phyloP scores from a whole-genome alignment of 2,797 vertebrate species.

The Bovichtus diacanthus region DNA sequence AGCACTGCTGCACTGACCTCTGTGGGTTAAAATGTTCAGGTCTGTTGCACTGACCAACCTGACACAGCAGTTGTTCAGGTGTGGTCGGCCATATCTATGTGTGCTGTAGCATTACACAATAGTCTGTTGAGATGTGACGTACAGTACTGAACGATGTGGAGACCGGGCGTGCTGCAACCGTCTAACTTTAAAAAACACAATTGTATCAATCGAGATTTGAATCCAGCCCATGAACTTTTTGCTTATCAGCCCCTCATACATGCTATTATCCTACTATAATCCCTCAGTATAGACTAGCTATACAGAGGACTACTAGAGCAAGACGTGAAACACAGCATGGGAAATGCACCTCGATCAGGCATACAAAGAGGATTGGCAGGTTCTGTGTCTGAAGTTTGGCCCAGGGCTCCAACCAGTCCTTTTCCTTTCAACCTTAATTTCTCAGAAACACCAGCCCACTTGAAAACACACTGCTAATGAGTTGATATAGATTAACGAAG shows the following conservation, averaged over 20 bases:
- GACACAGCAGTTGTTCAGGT: neutral
- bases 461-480: slow-evolving; percentile 61
- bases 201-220: neutral
- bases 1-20: neutral
- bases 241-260: neutral
- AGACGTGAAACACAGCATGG: neutral
- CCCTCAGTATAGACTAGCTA: neutral
- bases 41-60: neutral
- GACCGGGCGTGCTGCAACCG: neutral
- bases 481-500: slow-evolving; percentile 57
- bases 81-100: neutral
- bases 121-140: neutral
- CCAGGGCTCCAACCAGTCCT: neutral
- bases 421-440: slow-evolving; percentile 30
- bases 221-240: neutral
- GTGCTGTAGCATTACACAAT: neutral
- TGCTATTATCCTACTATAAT: neutral
- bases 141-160: neutral
- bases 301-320: neutral
- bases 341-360: neutral
- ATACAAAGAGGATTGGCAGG: neutral
- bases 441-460: slow-evolving; percentile 30
- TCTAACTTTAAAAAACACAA: neutral
- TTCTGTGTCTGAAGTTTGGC: slow-evolving; percentile 14
- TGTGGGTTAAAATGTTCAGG: neutral